Conservation (phyloP, 2,113 vertebrate species). For the Esox niger region DNA sequence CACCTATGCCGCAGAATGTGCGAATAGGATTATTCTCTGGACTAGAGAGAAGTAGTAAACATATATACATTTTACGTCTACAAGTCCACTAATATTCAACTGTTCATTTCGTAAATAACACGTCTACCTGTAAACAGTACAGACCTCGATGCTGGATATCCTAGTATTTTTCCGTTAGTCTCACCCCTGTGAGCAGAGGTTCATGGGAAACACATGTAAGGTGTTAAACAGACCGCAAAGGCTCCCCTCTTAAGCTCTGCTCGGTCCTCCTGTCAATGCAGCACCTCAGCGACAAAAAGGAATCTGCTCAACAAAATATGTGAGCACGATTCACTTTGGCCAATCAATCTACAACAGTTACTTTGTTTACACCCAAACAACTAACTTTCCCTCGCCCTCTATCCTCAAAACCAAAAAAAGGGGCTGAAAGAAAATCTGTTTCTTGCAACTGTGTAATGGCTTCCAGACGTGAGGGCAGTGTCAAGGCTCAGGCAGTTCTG, state of each 20-base stretch:
- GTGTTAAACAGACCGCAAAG: constrained; percentile 44
- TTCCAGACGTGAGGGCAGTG: constrained; percentile 38
- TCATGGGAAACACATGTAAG: constrained; percentile 46
- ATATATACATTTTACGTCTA: no score
- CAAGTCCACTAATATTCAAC: no score
- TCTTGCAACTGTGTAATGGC: constrained; percentile 53
- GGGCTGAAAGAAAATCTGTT: constrained; percentile 52
- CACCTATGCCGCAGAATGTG: no score
- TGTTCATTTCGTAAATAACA: no score
- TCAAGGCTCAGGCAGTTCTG: constrained; percentile 19
- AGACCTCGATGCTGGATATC: neutral
- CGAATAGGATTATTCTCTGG: no score
- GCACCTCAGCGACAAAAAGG: neutral
- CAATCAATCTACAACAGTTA: neutral
- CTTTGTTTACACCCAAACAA: constrained; percentile 10
- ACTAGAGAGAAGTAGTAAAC: no score
- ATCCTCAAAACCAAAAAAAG: constrained; percentile 25
- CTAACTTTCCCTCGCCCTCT: constrained; percentile 14
- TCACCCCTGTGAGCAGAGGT: constrained; percentile 18
- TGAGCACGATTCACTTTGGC: neutral
- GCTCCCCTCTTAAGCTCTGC: constrained; percentile 25
- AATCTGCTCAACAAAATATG: neutral
- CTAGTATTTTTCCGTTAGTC: neutral
- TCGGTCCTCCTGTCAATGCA: constrained; percentile 5
- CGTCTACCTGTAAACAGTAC: no score